phyloP scores from a whole-genome alignment of 2,113 vertebrate genomes.

The Calyptommatus sinebrachiatus region DNA sequence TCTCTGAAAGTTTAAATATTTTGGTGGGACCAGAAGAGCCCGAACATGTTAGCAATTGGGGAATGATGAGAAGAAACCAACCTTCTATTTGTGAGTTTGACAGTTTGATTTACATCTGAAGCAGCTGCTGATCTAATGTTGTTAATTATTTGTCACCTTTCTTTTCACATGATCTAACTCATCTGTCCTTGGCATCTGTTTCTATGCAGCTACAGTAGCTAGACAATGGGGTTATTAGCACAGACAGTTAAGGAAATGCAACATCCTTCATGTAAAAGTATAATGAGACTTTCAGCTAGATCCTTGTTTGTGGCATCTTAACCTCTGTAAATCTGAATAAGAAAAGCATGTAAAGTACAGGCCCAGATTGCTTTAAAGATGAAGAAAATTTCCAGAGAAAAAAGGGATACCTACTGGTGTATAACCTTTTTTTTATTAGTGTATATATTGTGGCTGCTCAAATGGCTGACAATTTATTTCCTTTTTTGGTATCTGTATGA shows the following conservation, averaged over 20 bases:
- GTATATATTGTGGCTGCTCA: too few relatives aligned
- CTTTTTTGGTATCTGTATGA: too few relatives aligned
- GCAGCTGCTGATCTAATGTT: constrained; percentile 31
- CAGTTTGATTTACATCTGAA: constrained; percentile 17
- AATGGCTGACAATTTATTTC: too few relatives aligned
- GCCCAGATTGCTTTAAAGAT: not conserved
- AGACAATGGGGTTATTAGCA: constrained; percentile 56
- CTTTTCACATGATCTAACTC: constrained; percentile 36
- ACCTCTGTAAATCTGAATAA: constrained; percentile 29
- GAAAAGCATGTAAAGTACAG: not conserved
- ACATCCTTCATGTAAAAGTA: constrained; percentile 47
- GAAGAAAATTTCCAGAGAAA: too few relatives aligned
- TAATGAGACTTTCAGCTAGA: constrained; percentile 44
- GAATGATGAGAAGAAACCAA: not conserved
- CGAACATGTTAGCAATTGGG: not conserved
- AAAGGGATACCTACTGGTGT: too few relatives aligned
- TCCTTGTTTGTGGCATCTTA: constrained; percentile 25
- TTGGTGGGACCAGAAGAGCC: not conserved
- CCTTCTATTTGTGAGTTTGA: not conserved
- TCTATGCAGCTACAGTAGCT: constrained; percentile 35
- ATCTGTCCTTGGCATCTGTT: constrained; percentile 38
- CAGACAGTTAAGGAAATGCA: constrained; percentile 48
- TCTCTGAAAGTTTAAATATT: not conserved
- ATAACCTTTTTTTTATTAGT: too few relatives aligned
- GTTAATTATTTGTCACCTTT: constrained; percentile 37